phyloP scores from a whole-genome alignment of 2,797 vertebrate species.

The Forpus xanthops region DNA sequence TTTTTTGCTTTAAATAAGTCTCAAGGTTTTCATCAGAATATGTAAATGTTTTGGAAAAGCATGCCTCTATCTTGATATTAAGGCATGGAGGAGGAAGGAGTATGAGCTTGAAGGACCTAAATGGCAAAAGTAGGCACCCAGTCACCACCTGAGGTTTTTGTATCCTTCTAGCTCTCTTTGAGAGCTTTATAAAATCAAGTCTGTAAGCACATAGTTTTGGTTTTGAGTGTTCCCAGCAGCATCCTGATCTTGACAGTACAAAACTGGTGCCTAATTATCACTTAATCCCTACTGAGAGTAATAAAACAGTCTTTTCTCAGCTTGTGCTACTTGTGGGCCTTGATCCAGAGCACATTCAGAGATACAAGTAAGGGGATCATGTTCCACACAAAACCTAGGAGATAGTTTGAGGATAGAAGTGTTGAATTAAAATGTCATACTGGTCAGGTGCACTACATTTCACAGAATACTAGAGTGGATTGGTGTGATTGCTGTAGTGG shows the following conservation, averaged over 20 bases:
- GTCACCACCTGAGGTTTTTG: not conserved
- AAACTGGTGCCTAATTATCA: not conserved
- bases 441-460: not conserved
- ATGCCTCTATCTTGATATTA: fast-evolving
- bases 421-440: not conserved
- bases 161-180: not conserved
- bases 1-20: not conserved
- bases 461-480: not conserved
- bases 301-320: not conserved
- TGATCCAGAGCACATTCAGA: not conserved
- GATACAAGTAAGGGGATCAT: not conserved
- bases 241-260: not conserved
- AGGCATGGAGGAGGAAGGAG: not conserved
- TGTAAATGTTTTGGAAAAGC: not conserved
- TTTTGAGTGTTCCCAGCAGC: not conserved
- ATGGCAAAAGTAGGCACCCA: not conserved
- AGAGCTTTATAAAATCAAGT: not conserved
- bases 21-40: not conserved
- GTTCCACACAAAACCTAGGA: not conserved
- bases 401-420: not conserved
- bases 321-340: not conserved
- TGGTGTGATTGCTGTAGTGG: not conserved
- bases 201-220: not conserved
- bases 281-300: not conserved
- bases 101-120: not conserved